These are phyloP conservation scores for Eurytoma californica DNA, from an alignment of 2,888 invertebrate species.

Conservation along the genomic window DNA sequence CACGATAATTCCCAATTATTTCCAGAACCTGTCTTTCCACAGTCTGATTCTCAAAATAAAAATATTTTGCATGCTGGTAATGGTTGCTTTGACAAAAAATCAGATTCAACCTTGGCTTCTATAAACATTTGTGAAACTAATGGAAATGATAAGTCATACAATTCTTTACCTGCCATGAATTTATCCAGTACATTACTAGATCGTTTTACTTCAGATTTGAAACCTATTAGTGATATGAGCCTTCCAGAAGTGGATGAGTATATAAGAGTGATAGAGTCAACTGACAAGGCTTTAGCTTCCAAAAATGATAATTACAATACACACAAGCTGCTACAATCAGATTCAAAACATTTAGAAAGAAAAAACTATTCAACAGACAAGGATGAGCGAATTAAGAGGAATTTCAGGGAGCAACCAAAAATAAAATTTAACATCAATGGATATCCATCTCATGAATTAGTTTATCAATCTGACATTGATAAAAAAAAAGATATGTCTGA, in stretches of 20 bases:
- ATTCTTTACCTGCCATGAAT: conserved; percentile 62
- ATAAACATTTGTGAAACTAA: conserved; percentile 56
- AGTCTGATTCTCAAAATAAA: conserved; percentile 56
- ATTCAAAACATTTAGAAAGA: conserved; percentile 20
- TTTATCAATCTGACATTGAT: conserved; percentile 50
- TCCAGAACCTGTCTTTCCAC: conserved; percentile 58
- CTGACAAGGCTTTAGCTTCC: conserved; percentile 70
- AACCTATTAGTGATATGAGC: conserved; percentile 67
- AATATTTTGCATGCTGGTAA: conserved; percentile 63
- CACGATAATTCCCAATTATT: conserved; percentile 63
- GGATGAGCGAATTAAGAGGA: conserved; percentile 28
- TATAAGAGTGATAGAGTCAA: conserved; percentile 73
- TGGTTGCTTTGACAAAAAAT: conserved; percentile 58
- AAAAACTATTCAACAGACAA: conserved; percentile 24
- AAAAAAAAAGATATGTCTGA: conserved; percentile 59
- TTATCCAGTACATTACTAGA: conserved; percentile 61
- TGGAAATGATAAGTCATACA: conserved; percentile 55
- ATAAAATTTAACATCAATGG: conserved; percentile 42
- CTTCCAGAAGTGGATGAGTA: conserved; percentile 74
- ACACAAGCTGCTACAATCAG: not conserved
- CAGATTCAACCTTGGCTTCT: conserved; percentile 42
- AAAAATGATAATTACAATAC: conserved; percentile 13
- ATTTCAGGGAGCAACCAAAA: conserved; percentile 40
- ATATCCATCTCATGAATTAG: conserved; percentile 15
- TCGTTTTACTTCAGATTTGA: conserved; percentile 58